A percentile compares a stretch with the other conserved stretches of the same genome.
Conservation (phyloP, 2,113 vertebrate species). For the Axis porcinus region DNA sequence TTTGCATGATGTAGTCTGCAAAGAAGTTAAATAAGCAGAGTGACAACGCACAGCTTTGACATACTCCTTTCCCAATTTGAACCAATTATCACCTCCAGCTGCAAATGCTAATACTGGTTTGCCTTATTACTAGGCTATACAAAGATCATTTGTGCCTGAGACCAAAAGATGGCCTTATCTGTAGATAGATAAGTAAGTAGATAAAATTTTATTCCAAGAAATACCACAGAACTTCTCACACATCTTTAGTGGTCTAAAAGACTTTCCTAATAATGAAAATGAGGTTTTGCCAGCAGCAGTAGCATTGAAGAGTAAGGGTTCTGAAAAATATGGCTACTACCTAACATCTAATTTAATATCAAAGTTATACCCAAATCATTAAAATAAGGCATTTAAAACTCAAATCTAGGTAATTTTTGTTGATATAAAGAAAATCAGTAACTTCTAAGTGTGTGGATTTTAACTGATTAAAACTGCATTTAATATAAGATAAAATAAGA, state of each 20-base stretch:
- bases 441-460: background rate
- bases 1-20: background rate
- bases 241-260: background rate
- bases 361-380: background rate
- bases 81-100: background rate
- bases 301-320: background rate
- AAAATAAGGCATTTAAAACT: constrained; percentile 20
- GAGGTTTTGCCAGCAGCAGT: background rate
- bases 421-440: background rate
- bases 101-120: background rate
- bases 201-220: background rate
- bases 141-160: background rate
- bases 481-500: background rate
- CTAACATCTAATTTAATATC: background rate
- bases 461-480: background rate
- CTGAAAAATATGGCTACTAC: background rate
- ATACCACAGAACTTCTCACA: background rate
- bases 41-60: background rate
- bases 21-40: background rate
- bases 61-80: background rate
- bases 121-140: background rate
- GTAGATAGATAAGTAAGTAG: background rate
- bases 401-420: background rate
- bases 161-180: background rate
- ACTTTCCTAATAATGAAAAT: constrained; percentile 7